phyloP scores from a whole-genome alignment of 1,140 invertebrate species.

The Orchesella cincta region DNA sequence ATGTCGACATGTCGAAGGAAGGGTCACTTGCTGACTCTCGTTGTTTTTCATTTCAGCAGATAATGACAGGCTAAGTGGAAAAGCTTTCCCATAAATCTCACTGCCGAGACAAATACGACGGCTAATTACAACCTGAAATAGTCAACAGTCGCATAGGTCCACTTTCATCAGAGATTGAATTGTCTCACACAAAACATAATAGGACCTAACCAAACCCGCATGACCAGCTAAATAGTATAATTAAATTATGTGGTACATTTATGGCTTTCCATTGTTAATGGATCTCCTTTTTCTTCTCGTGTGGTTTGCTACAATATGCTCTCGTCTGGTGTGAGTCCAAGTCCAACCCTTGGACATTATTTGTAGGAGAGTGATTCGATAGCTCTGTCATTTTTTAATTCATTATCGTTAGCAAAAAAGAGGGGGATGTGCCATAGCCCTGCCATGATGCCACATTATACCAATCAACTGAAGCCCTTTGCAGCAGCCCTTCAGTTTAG shows the following conservation, averaged over 20 bases:
- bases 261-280: constrained; percentile 3
- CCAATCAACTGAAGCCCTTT: constrained; percentile 12
- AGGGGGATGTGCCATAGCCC: not conserved
- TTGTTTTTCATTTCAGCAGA: not conserved
- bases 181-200: not conserved
- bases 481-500: not conserved
- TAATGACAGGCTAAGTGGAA: not conserved
- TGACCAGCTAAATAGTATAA: constrained; percentile 4
- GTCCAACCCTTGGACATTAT: not conserved
- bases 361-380: not conserved
- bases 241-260: constrained; percentile 11
- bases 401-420: not conserved
- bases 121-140: not conserved
- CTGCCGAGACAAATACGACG: not conserved
- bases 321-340: not conserved
- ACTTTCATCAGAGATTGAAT: not conserved
- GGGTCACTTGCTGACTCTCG: not conserved
- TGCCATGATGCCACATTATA: too few relatives aligned
- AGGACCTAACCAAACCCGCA: not conserved
- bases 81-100: constrained; percentile 3
- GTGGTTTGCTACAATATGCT: not conserved
- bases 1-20: too few relatives aligned
- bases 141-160: not conserved
- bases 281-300: constrained; percentile 1
- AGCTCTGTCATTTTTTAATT: not conserved